Evolutionary conservation across 2,113 vertebrate species (phyloP).

Genomic region (Meles meles): DNA sequence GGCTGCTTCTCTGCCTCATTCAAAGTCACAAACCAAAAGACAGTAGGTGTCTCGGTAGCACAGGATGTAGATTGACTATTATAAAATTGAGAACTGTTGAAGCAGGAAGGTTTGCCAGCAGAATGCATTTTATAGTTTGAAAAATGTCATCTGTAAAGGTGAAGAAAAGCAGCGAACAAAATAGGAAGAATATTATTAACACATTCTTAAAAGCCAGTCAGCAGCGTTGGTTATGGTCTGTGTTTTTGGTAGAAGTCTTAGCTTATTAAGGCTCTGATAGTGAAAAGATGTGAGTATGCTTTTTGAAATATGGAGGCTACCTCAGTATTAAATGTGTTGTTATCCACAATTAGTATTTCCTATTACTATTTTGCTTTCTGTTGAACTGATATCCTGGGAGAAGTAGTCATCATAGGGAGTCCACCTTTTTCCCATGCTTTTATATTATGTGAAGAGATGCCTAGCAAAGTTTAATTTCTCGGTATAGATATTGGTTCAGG

Average conservation of each 20-base stretch:
- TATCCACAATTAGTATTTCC: constrained; percentile 6
- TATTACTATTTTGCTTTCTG: constrained; percentile 12
- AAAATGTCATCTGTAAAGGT: constrained; percentile 80
- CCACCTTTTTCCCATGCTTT: background rate
- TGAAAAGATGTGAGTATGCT: background rate
- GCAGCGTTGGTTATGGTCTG: background rate
- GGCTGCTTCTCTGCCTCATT: constrained; percentile 80
- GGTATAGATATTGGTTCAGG: background rate
- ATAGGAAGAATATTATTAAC: constrained; percentile 45
- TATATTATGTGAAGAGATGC: background rate
- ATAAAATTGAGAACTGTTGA: constrained; percentile 75
- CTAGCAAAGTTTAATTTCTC: constrained; percentile 1
- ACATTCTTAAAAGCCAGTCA: background rate
- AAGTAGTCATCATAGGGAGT: background rate
- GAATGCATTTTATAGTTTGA: constrained; percentile 74
- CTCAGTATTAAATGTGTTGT: background rate
- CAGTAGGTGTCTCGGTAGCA: constrained; percentile 72
- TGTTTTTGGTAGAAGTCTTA: constrained; percentile 34
- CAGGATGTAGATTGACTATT: constrained; percentile 77
- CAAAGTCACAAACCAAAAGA: constrained; percentile 84
- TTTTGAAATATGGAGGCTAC: background rate
- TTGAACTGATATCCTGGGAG: background rate
- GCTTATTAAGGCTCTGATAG: background rate
- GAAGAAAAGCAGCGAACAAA: constrained; percentile 70
- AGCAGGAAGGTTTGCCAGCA: constrained; percentile 75